Evolutionary conservation across 2,113 vertebrate species (phyloP).

Genomic region (Thunnus thynnus): DNA sequence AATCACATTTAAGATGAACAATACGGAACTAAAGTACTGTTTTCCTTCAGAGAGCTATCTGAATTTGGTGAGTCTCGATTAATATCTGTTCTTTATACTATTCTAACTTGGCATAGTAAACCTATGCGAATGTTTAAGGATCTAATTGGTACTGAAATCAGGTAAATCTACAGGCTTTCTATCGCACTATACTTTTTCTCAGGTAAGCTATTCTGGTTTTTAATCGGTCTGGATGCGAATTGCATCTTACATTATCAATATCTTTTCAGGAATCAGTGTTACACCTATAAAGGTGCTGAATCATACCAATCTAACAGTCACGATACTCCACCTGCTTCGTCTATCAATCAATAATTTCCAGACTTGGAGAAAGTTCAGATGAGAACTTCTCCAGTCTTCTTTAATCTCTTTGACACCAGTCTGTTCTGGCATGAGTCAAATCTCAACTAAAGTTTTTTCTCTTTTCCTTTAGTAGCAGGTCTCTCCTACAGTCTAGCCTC

Average conservation of each 20-base stretch:
- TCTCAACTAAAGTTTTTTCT: background rate
- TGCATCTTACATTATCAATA: conserved; percentile 10
- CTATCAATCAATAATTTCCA: background rate
- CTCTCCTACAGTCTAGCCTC: conserved; percentile 33
- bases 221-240: background rate
- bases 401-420: background rate
- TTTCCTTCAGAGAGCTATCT: background rate
- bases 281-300: conserved; percentile 2
- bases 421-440: background rate
- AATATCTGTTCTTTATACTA: background rate
- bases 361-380: background rate
- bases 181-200: background rate
- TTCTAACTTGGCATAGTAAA: background rate
- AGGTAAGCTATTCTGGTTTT: background rate
- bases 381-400: background rate
- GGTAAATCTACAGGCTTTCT: background rate
- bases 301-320: background rate
- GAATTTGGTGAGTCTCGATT: background rate
- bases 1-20: background rate
- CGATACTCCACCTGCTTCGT: no score
- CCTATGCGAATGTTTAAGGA: background rate
- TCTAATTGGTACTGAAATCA: background rate
- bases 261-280: conserved; percentile 5
- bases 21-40: background rate
- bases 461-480: background rate